These are phyloP conservation scores for Xenopus tropicalis DNA, from an alignment of 2,113 vertebrate species.

Conservation along the genomic window UCB_Xtro_10.0 CM004447.2:8829001-8829500, in stretches of 20 bases:
- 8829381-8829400: neutral
- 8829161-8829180: neutral
- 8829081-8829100: too few species aligned
- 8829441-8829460: neutral
- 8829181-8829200: neutral
- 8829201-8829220: neutral
- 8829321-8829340: neutral
- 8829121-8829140: too few species aligned
- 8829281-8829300: slow-evolving; percentile 8
- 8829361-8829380: neutral
- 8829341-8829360: too few species aligned
- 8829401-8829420: neutral
- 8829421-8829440: neutral
- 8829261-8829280: slow-evolving; percentile 15
- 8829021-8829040: too few species aligned
- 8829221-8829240: neutral
- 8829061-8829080: too few species aligned
- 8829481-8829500: neutral
- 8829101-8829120: too few species aligned
- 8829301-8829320: neutral
- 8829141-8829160: too few species aligned
- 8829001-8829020: too few species aligned
- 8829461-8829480: neutral
- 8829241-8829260: neutral
- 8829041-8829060: too few species aligned